Percentiles rank a stretch among this genome's conserved stretches.
Conservation (phyloP, 2,113 vertebrate genomes). For the Laterallus jamaicensis region DNA sequence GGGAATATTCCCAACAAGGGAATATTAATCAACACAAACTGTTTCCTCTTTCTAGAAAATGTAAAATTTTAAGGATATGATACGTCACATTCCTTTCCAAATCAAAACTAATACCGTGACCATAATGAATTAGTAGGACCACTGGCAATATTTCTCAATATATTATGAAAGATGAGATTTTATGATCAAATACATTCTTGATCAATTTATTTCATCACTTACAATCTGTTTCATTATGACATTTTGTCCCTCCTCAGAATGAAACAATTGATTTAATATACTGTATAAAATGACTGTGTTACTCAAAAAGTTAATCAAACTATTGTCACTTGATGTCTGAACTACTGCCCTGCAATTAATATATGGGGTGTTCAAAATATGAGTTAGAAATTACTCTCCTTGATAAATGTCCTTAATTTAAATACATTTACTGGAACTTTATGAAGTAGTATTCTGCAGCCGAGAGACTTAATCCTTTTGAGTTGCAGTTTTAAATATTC, state of each 20-base stretch:
- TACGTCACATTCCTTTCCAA: neutral
- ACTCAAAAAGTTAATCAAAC: conserved; percentile 49
- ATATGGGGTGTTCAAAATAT: neutral
- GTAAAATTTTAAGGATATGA: neutral
- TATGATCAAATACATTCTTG: conserved; percentile 7
- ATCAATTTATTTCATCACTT: conserved; percentile 18
- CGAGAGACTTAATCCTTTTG: neutral
- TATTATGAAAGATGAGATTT: neutral
- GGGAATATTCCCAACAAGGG: neutral
- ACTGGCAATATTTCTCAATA: neutral
- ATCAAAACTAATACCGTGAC: neutral
- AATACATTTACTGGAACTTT: conserved; percentile 1
- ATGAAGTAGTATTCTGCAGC: neutral
- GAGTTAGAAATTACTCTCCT: neutral
- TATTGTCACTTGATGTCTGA: conserved; percentile 22
- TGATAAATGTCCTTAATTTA: conserved; percentile 35
- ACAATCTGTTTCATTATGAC: conserved; percentile 4
- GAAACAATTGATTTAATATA: conserved; percentile 34
- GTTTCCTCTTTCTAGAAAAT: neutral
- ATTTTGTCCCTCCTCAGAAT: conserved; percentile 2
- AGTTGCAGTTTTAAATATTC: neutral
- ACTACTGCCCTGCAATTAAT: conserved; percentile 35
- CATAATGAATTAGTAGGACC: neutral
- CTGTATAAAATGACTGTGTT: neutral
- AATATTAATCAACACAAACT: neutral